Base-by-base conservation (phyloP, 2,113 vertebrate genomes). In the Tauraco erythrolophus region DNA sequence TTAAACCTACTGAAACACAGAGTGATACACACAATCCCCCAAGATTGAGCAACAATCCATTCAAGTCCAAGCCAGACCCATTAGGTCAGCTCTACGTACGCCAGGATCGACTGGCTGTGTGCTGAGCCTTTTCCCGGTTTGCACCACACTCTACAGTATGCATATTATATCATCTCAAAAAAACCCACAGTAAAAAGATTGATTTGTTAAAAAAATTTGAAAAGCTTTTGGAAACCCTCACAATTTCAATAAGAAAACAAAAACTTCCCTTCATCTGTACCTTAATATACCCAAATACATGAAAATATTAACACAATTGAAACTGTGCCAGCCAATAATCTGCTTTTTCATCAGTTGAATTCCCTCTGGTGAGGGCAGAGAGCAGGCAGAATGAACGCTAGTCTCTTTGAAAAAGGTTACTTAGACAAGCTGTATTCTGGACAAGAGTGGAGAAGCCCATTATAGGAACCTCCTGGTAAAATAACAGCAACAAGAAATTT, bases 121-220 rank as follows among this genome's bases (percentile, higher is more conserved):
- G 31, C 58, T 50, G 43, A 80, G 62, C 28, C 66, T 46, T 12
- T 48, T 11, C 24, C 14, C 4, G 11, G 5, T 37, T 30, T 37
- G 62, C 15, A 62, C 7, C 27, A 19, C 50, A 9, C n/a, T 58
- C 66, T 22, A 11, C 14, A 62, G 24, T 19, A 48, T 11, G 25
- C 10, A 13, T 19, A 62, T 19, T 41, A 12, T 16, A 57, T 8
- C 19, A 19, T 3, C 23, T 37, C 23, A 3, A 50, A 68, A 90
- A n/a, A n/a, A 0, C 0, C 0, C 14, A 23, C 14, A 27, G 13
- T 57, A 48, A 51, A 79, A 54, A 0, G 0, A 56, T 3, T 23
- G 3, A 6, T 18, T n/a, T 21, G 50, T 22, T 28, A 1, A 19
- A 43, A 41, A 43, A 43, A 53, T 30, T 56, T 18, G 11, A 53